Conservation (phyloP, 2,797 vertebrate species). For the Vipera latastei region DNA sequence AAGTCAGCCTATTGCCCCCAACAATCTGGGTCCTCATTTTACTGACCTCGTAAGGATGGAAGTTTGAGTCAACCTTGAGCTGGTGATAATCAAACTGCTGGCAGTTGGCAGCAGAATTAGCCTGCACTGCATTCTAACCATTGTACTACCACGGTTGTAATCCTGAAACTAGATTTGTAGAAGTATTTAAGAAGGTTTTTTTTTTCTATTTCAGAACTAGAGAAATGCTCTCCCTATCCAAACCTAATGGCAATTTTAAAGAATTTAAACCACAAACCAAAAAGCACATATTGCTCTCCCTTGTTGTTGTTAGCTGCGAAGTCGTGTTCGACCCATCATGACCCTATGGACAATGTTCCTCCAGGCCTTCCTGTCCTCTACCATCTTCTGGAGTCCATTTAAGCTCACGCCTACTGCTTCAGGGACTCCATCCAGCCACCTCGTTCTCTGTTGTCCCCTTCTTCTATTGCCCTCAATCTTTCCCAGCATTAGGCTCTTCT, state of each 20-base stretch:
- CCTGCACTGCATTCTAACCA: not conserved
- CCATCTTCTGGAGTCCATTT: no score
- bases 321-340: no score
- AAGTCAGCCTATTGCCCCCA: no score
- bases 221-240: constrained; percentile 10
- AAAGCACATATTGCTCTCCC: not conserved
- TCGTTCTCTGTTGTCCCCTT: no score
- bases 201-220: constrained; percentile 35
- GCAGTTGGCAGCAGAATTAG: not conserved
- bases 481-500: no score
- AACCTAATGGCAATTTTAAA: not conserved
- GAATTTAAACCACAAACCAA: not conserved
- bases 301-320: not conserved
- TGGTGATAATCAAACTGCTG: not conserved
- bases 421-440: no score
- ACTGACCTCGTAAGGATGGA: no score
- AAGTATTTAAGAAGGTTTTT: constrained; percentile 20
- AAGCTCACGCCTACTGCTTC: no score
- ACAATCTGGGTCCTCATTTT: no score
- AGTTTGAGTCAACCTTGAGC: not conserved
- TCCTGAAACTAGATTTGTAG: not conserved
- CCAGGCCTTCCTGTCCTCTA: no score
- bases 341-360: no score
- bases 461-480: no score
- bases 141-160: not conserved